These are phyloP conservation scores for Leptobrachium ailaonicum DNA, from an alignment of 2,113 vertebrate species.

Conservation along the genomic window DNA sequence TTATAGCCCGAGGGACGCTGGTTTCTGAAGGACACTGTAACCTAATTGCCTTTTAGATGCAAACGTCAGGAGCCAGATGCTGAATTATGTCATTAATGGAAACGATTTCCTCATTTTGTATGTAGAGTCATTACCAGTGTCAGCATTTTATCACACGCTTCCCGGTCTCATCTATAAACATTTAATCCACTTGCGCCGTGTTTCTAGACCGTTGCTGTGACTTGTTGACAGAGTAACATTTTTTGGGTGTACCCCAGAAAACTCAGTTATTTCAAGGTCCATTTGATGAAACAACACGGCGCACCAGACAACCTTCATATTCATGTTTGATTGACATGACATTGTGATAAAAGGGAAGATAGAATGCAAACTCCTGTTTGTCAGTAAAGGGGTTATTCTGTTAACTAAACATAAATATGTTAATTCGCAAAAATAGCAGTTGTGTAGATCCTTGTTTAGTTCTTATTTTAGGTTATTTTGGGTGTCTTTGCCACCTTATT, in stretches of 20 bases:
- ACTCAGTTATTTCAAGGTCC: background rate
- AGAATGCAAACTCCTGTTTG: too few relatives aligned
- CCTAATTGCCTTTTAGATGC: conserved; percentile 42
- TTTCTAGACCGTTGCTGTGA: background rate
- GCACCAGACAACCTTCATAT: background rate
- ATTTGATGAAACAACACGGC: background rate
- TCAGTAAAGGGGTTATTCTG: too few relatives aligned
- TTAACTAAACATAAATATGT: too few relatives aligned
- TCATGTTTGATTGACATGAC: too few relatives aligned
- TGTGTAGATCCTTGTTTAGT: too few relatives aligned
- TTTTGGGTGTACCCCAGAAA: background rate
- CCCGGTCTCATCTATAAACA: conserved; percentile 15
- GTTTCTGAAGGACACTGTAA: conserved; percentile 36
- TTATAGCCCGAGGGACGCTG: conserved; percentile 28
- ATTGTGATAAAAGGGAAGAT: too few relatives aligned
- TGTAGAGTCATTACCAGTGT: conserved; percentile 18
- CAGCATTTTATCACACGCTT: conserved; percentile 20
- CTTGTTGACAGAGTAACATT: background rate
- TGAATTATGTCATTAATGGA: conserved; percentile 47
- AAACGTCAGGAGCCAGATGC: conserved; percentile 40
- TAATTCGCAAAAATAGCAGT: too few relatives aligned
- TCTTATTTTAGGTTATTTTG: too few relatives aligned
- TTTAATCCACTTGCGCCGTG: background rate
- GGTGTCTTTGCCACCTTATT: too few relatives aligned
- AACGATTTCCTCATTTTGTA: conserved; percentile 28